A percentile compares a stretch with the other conserved stretches of the same genome.
Evolutionary conservation across 2,113 vertebrate species (phyloP).

Genomic region (Thinocorus orbignyianus): DNA sequence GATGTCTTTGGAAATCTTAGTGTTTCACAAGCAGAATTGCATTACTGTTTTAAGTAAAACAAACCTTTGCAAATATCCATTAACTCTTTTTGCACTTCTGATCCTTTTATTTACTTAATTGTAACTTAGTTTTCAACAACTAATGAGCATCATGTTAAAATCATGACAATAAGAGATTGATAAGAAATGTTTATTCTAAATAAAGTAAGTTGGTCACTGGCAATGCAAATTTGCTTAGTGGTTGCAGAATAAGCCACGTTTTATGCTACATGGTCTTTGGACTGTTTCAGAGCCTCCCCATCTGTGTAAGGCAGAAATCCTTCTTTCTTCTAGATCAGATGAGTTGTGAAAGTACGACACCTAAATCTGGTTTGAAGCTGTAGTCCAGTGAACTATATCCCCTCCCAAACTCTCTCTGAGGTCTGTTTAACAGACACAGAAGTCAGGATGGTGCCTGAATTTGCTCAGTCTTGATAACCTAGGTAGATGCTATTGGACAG

Average conservation of each 20-base stretch:
- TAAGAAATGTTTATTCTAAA: not conserved
- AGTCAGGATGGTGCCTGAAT: not conserved
- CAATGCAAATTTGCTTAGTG: not conserved
- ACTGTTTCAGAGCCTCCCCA: not conserved
- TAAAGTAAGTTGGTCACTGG: not conserved
- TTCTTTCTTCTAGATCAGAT: not conserved
- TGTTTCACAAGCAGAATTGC: not conserved
- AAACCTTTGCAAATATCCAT: not conserved
- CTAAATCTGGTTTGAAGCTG: not conserved
- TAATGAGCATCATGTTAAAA: not conserved
- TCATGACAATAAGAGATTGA: not conserved
- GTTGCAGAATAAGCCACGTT: not conserved
- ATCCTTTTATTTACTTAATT: not conserved
- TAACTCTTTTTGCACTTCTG: not conserved
- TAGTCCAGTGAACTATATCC: not conserved
- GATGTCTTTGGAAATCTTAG: not conserved
- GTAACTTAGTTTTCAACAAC: not conserved
- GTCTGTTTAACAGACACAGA: not conserved
- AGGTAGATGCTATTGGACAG: not conserved
- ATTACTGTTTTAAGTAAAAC: conserved; percentile 1
- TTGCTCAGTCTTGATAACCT: not conserved
- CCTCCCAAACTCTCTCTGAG: not conserved
- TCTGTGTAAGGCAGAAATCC: not conserved
- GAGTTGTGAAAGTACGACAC: not conserved
- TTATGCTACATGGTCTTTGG: not conserved